phyloP scores from a whole-genome alignment of 35 echinoderm and acorn worm species.

The Apostichopus japonicus region DNA sequence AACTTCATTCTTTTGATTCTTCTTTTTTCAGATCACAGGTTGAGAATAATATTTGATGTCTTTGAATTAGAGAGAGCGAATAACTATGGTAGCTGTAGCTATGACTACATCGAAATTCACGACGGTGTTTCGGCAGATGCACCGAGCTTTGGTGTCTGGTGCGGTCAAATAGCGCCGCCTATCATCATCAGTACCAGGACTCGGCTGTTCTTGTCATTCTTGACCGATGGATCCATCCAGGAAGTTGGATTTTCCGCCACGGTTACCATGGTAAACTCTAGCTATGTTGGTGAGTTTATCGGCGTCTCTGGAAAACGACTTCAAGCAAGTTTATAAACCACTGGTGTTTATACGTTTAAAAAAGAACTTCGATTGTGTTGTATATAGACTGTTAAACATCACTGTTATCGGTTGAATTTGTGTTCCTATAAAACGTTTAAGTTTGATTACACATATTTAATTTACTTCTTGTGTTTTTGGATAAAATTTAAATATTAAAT shows the following conservation, averaged over 20 bases:
- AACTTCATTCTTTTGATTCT: neutral
- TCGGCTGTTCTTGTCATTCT: constrained; percentile 54
- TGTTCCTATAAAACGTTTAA: too few species aligned
- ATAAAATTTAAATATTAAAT: too few species aligned
- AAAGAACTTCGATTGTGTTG: too few species aligned
- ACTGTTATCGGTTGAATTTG: too few species aligned
- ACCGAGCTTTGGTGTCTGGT: constrained; percentile 62
- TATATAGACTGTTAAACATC: neutral
- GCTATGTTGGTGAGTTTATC: constrained; percentile 64
- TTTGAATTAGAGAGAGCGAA: constrained; percentile 62
- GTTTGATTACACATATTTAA: too few species aligned
- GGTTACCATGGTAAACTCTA: constrained; percentile 44
- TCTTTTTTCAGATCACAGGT: neutral
- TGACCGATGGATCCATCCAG: constrained; percentile 69
- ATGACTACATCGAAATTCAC: constrained; percentile 70
- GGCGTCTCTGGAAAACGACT: too few species aligned
- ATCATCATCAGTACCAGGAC: constrained; percentile 43
- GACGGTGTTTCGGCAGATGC: constrained; percentile 62
- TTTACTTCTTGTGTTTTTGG: too few species aligned
- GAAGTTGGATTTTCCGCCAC: constrained; percentile 64
- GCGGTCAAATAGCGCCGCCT: constrained; percentile 60
- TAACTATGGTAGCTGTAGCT: constrained; percentile 51
- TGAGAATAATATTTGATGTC: constrained; percentile 54
- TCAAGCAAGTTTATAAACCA: too few species aligned
- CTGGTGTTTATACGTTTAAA: too few species aligned